Evolutionary conservation across 2,113 vertebrate species (phyloP), one percentile per base, ranked within the genome.

Genomic region (Channa maculata): DNA sequence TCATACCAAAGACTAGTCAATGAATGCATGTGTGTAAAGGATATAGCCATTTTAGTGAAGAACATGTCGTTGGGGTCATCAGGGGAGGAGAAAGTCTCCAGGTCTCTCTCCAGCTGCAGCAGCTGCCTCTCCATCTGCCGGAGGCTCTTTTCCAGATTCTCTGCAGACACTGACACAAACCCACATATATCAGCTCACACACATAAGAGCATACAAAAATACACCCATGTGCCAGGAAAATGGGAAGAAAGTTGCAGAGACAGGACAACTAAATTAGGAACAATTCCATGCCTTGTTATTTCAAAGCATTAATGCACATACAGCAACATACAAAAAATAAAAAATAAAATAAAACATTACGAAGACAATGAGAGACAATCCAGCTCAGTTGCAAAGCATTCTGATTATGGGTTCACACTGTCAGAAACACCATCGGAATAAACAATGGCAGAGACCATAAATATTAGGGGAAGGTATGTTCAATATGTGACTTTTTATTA

Each of bases 1-100:
- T 24, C 45, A 55, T 7, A 11, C 33, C 43, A 36, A 1, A 0
- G 36, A 48, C 48, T 15, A 5, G 36, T 71, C 41, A 39, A n/a
- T 49, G 62, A 43, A 59, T 24, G 73, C 54, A 53, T 73, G 71
- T 65, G 38, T 44, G 68, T 79, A 94, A 98, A 99, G 97, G 97
- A 99, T 99, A 99, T 99, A 81, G 95, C 95, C 97, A 99, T 98
- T 95, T 98, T 99, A 85, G 89, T 93, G 86, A 95, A 90, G 94
- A 99, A 99, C 93, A 96, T 96, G 93, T 99, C 98, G 2, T 93
- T 94, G 65, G 91, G 92, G 93, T 98, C 95, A 89, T 98, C 95
- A 62, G 95, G 86, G 92, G 91, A 94, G 72, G 96, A 95, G 94
- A 97, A 98, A 86, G 95, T 98, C 92, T 97, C 93, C 94, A 99